Percentiles rank a stretch among this genome's conserved stretches.
These are phyloP conservation scores for Papilio aristodemus DNA, from an alignment of 1,140 invertebrate genomes.

Conservation along the genomic window DNA sequence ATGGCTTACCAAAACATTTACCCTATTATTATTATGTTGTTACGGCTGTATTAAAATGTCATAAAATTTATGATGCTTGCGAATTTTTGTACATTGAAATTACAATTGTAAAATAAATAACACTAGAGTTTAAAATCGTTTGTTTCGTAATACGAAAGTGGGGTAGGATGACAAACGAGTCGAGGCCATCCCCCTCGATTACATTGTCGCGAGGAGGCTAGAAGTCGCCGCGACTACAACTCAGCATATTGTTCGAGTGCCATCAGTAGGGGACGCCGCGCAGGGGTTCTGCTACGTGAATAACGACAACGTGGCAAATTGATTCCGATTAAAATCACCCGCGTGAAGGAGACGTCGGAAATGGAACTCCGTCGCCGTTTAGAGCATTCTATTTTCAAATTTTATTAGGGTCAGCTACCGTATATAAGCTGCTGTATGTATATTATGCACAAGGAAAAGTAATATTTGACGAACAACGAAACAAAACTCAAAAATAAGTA, in stretches of 20 bases:
- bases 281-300: slow-evolving; percentile 59
- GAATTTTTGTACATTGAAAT: slow-evolving; percentile 39
- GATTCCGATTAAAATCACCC: slow-evolving; percentile 66
- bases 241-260: slow-evolving; percentile 72
- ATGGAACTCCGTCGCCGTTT: background rate
- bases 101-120: slow-evolving; percentile 26
- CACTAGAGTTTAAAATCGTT: slow-evolving; percentile 39
- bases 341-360: slow-evolving; percentile 34
- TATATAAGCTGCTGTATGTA: no score
- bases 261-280: slow-evolving; percentile 36
- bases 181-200: slow-evolving; percentile 70
- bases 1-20: slow-evolving; percentile 80
- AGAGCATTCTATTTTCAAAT: background rate
- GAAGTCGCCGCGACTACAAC: slow-evolving; percentile 65
- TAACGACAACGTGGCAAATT: slow-evolving; percentile 67
- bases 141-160: slow-evolving; percentile 30
- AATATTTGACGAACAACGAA: no score
- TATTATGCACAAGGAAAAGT: no score
- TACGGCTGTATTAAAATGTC: slow-evolving; percentile 77
- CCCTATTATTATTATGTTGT: slow-evolving; percentile 78
- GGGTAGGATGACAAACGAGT: slow-evolving; percentile 70
- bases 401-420: background rate
- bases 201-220: slow-evolving; percentile 61
- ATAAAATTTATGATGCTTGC: slow-evolving; percentile 79
- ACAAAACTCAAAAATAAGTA: no score